Percentiles rank a stretch among this genome's conserved stretches.
These are phyloP conservation scores for Eilema caniola DNA, from an alignment of 2,888 invertebrate species.

Conservation along the genomic window DNA sequence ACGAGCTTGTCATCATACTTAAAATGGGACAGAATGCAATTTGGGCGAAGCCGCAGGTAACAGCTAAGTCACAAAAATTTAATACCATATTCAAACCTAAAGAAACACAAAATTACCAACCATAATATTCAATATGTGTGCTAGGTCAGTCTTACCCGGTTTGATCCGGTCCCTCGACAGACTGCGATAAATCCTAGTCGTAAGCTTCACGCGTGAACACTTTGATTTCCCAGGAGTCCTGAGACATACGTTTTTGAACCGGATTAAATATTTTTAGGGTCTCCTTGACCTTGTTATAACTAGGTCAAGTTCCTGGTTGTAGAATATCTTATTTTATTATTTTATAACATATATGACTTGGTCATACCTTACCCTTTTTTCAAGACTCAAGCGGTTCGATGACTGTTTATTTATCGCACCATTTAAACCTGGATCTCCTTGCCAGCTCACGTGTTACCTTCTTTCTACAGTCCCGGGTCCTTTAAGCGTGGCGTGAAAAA, in stretches of 20 bases:
- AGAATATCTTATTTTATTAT: no score
- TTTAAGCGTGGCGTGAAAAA: no score
- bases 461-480: no score
- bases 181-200: constrained; percentile 75
- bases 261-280: constrained; percentile 56
- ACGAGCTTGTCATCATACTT: no score
- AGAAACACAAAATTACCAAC: constrained; percentile 19
- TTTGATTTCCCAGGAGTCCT: constrained; percentile 74
- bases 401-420: no score
- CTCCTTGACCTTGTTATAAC: constrained; percentile 48
- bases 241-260: constrained; percentile 66
- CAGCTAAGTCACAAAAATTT: not conserved
- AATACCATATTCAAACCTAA: not conserved
- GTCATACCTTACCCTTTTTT: no score
- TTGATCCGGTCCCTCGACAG: constrained; percentile 58
- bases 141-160: constrained; percentile 33
- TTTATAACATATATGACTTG: no score
- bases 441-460: no score
- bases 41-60: no score
- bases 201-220: constrained; percentile 58
- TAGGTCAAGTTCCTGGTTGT: constrained; percentile 46
- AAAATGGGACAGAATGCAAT: no score
- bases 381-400: no score
- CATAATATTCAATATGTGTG: constrained; percentile 47
- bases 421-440: no score